These are phyloP conservation scores for Leptogaster cylindrica DNA, from an alignment of 2,888 invertebrate genomes.

Conservation along the genomic window DNA sequence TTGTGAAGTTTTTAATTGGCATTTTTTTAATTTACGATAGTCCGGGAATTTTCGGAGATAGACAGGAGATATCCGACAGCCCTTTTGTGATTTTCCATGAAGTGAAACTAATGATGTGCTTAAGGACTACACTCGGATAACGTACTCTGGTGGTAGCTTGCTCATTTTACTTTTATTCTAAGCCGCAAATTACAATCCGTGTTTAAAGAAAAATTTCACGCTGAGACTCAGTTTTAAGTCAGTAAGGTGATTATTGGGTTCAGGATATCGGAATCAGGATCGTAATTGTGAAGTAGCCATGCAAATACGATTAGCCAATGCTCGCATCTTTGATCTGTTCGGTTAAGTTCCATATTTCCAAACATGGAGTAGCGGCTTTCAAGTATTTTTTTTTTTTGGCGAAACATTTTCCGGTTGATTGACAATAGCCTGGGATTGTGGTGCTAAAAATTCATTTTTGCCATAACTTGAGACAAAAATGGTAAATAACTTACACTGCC, in stretches of 20 bases:
- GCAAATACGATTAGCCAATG: slow-evolving; percentile 1
- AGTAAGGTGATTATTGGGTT: slow-evolving; percentile 6
- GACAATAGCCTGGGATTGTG: neutral
- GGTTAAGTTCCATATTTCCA: too few species aligned
- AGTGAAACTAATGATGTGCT: slow-evolving; percentile 38
- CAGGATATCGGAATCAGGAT: neutral
- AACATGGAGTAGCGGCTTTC: too few species aligned
- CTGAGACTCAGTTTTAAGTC: slow-evolving; percentile 4
- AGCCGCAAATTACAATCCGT: slow-evolving; percentile 29
- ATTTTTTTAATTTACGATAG: slow-evolving; percentile 35
- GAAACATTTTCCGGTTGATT: too few species aligned
- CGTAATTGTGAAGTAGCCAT: neutral
- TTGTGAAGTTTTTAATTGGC: slow-evolving; percentile 30
- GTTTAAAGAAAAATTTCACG: slow-evolving; percentile 42
- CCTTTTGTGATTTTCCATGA: slow-evolving; percentile 30
- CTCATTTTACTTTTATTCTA: slow-evolving; percentile 30
- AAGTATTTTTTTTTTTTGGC: too few species aligned
- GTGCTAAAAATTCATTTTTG: slow-evolving; percentile 6
- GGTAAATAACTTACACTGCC: slow-evolving; percentile 31
- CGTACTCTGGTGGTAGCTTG: neutral
- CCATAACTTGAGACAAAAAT: slow-evolving; percentile 31
- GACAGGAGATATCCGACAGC: slow-evolving; percentile 5
- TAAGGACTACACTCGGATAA: slow-evolving; percentile 10
- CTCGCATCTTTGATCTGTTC: neutral
- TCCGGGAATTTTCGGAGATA: slow-evolving; percentile 1